Conservation (phyloP, 2,888 invertebrate genomes). For the Xestoiulus laeticollis region DNA sequence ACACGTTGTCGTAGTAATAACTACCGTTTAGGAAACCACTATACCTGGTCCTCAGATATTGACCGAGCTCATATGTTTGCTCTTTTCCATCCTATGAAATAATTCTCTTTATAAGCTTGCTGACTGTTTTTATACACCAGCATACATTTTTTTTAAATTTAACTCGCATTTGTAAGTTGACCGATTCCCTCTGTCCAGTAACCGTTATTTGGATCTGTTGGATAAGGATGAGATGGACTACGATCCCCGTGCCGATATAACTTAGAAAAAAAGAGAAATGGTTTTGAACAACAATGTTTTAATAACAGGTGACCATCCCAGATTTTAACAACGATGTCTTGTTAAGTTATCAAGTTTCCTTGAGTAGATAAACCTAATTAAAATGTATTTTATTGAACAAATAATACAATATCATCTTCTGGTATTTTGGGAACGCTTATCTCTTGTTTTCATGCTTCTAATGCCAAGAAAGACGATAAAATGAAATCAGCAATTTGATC, state of each 20-base stretch:
- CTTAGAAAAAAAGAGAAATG: not conserved
- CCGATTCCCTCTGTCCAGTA: constrained; percentile 50
- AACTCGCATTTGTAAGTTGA: constrained; percentile 49
- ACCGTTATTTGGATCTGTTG: constrained; percentile 49
- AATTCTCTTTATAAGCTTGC: not conserved
- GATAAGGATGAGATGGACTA: constrained; percentile 2
- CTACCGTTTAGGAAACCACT: constrained; percentile 69
- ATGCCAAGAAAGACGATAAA: too few species aligned
- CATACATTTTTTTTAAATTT: not conserved
- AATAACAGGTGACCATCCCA: not conserved
- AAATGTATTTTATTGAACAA: too few species aligned
- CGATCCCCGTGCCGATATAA: constrained; percentile 53
- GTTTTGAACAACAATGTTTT: not conserved
- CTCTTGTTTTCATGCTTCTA: too few species aligned
- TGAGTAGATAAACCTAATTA: too few species aligned
- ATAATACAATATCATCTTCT: too few species aligned
- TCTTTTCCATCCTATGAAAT: constrained; percentile 42
- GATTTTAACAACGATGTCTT: too few species aligned
- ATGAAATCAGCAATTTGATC: too few species aligned
- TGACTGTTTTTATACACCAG: too few species aligned
- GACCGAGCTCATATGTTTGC: constrained; percentile 78
- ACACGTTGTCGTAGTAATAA: constrained; percentile 72
- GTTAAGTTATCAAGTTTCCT: too few species aligned
- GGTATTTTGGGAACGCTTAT: too few species aligned
- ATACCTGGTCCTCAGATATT: constrained; percentile 79